A percentile compares a stretch with the other conserved stretches of the same genome.
These are phyloP conservation scores for Chelonia mydas DNA, from an alignment of 2,797 vertebrate species.

Conservation along the genomic window DNA sequence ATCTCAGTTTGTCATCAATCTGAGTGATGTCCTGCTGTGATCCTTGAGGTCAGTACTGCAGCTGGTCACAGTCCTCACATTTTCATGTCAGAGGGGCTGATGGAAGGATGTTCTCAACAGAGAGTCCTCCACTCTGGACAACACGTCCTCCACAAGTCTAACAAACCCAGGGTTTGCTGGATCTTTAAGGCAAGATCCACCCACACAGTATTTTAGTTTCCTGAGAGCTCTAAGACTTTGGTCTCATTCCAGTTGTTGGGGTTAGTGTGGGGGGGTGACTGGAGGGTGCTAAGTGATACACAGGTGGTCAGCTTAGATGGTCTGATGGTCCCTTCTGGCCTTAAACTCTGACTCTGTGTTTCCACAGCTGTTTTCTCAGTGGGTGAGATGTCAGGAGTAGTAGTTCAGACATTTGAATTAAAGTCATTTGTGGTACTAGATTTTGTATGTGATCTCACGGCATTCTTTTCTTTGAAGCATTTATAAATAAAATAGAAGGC, in stretches of 20 bases:
- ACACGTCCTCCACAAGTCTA: neutral
- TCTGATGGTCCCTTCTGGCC: neutral
- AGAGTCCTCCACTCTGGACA: neutral
- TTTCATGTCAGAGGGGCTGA: slow-evolving; percentile 4
- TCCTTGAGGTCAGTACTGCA: neutral
- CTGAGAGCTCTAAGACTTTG: neutral
- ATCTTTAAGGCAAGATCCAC: neutral
- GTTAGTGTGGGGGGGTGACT: neutral
- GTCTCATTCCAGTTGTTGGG: neutral
- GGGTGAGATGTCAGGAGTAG: neutral
- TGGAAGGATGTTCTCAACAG: slow-evolving; percentile 1
- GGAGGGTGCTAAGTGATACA: neutral
- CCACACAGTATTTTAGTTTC: neutral
- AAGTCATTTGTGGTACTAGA: neutral
- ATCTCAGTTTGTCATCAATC: neutral
- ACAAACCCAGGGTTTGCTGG: neutral
- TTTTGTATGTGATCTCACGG: neutral
- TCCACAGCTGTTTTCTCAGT: neutral
- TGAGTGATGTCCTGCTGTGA: neutral
- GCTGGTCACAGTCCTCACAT: neutral
- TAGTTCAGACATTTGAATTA: neutral
- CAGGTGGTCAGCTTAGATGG: neutral
- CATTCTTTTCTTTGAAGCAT: neutral
- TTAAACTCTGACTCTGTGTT: neutral
- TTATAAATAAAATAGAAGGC: neutral